These are phyloP conservation scores for Columba janthina DNA, from an alignment of 2,113 vertebrate species.

Conservation along the genomic window DNA sequence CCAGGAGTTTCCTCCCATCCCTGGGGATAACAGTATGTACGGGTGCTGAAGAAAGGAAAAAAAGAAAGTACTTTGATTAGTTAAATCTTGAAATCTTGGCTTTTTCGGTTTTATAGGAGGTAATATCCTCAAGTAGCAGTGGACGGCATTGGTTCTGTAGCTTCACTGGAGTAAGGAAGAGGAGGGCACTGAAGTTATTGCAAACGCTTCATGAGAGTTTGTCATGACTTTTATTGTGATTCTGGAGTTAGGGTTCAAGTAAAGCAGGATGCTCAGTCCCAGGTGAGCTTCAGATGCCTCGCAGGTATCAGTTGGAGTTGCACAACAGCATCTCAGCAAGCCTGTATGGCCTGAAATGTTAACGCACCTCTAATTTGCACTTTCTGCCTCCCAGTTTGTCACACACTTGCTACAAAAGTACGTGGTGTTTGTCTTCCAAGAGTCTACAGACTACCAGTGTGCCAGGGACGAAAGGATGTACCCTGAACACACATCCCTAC, in stretches of 20 bases:
- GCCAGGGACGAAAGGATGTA: accelerated
- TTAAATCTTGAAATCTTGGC: background rate
- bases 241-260: background rate
- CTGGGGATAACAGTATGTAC: accelerated
- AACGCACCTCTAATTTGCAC: accelerated
- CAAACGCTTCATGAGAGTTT: background rate
- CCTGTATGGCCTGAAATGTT: accelerated
- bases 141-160: background rate
- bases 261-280: background rate
- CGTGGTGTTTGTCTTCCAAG: accelerated
- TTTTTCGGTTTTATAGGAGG: accelerated
- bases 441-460: accelerated
- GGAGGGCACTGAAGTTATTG: background rate
- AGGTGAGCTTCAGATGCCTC: background rate
- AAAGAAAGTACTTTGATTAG: accelerated
- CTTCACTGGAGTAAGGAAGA: background rate
- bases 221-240: background rate
- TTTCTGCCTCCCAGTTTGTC: background rate
- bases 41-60: background rate
- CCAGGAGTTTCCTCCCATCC: background rate
- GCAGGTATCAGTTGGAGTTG: accelerated
- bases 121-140: background rate
- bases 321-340: too few relatives aligned
- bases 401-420: accelerated
- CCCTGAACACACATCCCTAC: accelerated